Percentiles rank a stretch among this genome's conserved stretches.
phyloP scores from a whole-genome alignment of 92 coral and sea anemone genomes.

The Meandrina meandrites region DNA sequence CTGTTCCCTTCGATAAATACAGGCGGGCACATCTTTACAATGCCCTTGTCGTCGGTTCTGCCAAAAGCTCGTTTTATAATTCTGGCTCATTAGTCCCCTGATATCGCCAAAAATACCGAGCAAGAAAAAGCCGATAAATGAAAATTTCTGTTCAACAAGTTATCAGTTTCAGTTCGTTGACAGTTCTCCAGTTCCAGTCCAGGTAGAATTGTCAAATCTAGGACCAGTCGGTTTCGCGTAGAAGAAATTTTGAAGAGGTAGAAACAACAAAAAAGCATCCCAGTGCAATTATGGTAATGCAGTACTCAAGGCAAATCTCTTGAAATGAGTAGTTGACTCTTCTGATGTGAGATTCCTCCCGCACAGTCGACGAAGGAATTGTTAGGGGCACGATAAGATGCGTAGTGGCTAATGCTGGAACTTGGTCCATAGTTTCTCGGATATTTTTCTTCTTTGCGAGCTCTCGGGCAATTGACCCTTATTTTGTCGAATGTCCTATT shows the following conservation, averaged over 20 bases:
- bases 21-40: too few relatives aligned
- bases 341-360: conserved; percentile 2
- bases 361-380: background rate
- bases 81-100: too few relatives aligned
- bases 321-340: conserved; percentile 9
- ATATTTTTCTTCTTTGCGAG: background rate
- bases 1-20: too few relatives aligned
- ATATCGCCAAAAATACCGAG: too few relatives aligned
- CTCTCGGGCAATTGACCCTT: background rate
- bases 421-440: background rate
- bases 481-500: background rate
- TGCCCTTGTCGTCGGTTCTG: too few relatives aligned
- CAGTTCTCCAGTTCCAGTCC: too few relatives aligned
- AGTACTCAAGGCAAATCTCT: conserved; percentile 17
- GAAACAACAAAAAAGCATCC: conserved; percentile 13
- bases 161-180: background rate
- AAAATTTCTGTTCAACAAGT: background rate
- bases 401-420: background rate
- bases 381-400: background rate
- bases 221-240: background rate
- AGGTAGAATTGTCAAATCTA: background rate
- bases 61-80: too few relatives aligned
- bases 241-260: background rate
- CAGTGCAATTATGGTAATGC: background rate
- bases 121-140: background rate